Base-by-base conservation (phyloP, 1,140 invertebrate species). In the Aphis gossypii region DNA sequence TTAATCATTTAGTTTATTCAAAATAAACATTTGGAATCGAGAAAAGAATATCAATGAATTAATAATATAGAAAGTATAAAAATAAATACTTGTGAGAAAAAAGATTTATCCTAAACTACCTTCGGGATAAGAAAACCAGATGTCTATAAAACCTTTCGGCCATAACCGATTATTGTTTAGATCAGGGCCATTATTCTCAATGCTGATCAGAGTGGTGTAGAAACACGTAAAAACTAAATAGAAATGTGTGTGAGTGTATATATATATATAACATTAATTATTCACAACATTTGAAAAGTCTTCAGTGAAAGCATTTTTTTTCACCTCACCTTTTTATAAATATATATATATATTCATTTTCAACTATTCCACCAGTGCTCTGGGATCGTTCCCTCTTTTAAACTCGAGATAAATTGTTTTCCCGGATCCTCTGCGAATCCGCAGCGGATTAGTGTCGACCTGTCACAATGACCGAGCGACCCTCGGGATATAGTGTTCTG, bases 401-500 rank as follows among this genome's bases (percentile, higher is more conserved):
- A 76, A 92, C 90, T 48, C 41, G 76, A 93, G 76, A 93, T 93
- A 83, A 93, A 93, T 93, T 84, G 91, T 93, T 93, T 93, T 93
- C 48, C 35, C 23, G 44, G 48, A 54, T 9, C 76, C 23, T 25
- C 89, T 35, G 46, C 7, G 56, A 93, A 93, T 41, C 46, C 76
- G 35, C 76, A 41, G 11, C 76, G 91, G 76, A 93, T 93, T 93
- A 93, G 35, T 38, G 91, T 83, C 46, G 48, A 54, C 68, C 91
- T 84, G 91, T 84, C 76, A 93, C 76, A 83, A 92, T 48, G 90
- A 92, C 60, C 90, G 90, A 83, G 21, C 68, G 30, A 23, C 90
- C 35, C 54, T 41, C 11, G 38, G 11, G 38, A 60, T 60, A 90
- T 41, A 60, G 54, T 30, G 38, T 41, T 90, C 35, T 90, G 54